These are phyloP conservation scores for Lumbricus terrestris DNA, from an alignment of 2,888 invertebrate genomes.

Conservation along the genomic window DNA sequence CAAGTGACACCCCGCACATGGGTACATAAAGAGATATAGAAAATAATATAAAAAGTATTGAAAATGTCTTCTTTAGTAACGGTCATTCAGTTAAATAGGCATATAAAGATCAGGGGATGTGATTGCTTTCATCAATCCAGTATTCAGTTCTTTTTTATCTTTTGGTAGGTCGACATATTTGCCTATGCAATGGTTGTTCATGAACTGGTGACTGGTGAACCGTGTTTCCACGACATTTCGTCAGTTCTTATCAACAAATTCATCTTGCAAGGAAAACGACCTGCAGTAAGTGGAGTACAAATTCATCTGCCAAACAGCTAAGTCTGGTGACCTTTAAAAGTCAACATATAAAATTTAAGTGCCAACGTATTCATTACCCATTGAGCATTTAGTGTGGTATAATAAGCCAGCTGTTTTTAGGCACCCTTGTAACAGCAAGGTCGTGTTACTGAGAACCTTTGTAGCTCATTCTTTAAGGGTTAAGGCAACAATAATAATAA, in stretches of 20 bases:
- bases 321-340: background rate
- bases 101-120: no score
- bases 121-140: background rate
- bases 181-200: constrained; percentile 52
- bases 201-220: constrained; percentile 48
- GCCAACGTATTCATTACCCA: no score
- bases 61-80: no score
- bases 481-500: no score
- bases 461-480: background rate
- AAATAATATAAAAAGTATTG: no score
- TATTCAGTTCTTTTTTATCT: background rate
- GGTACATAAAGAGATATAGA: no score
- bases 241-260: constrained; percentile 25
- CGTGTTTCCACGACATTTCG: constrained; percentile 42
- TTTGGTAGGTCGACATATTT: constrained; percentile 52
- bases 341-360: background rate
- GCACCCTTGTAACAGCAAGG: no score
- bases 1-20: no score
- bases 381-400: no score
- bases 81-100: no score
- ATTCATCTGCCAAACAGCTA: background rate
- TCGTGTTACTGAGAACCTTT: background rate
- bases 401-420: no score
- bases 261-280: constrained; percentile 37
- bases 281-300: constrained; percentile 28